Conservation (phyloP, 2,113 vertebrate genomes). For the cat (Felis catus) region F.catus_Fca126_mat1.0 CM031415.1:147862501-147863000, state of each 20-base stretch:
- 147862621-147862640: accelerated
- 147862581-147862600: accelerated
- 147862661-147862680: not conserved
- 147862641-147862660: not conserved
- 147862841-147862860: accelerated
- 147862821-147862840: accelerated
- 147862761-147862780: accelerated
- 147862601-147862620: accelerated
- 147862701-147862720: not conserved
- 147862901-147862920: not conserved
- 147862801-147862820: accelerated
- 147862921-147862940: not conserved
- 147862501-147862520: slow-evolving; percentile 71
- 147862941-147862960: not conserved
- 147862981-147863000: not conserved
- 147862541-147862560: not conserved
- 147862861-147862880: not conserved
- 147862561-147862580: not conserved
- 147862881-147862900: not conserved
- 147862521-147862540: not conserved
- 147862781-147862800: accelerated
- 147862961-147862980: not conserved
- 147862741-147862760: accelerated
- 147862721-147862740: accelerated
- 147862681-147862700: not conserved